Percentiles rank a stretch among this genome's conserved stretches.
phyloP scores from a whole-genome alignment of 2,113 vertebrate species.

The Ictalurus furcatus region DNA sequence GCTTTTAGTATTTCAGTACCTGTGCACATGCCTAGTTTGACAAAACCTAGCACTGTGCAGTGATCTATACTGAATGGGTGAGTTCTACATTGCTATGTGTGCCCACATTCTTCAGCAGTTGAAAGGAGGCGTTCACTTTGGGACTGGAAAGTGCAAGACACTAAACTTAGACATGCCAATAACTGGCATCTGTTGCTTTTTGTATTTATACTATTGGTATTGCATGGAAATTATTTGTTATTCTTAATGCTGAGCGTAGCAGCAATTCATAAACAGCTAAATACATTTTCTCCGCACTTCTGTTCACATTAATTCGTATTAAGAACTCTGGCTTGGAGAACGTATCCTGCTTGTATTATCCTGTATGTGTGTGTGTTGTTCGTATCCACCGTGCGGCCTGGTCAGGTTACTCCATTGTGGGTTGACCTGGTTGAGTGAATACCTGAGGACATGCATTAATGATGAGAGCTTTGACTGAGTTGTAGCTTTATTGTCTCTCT shows the following conservation, averaged over 20 bases:
- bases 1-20: neutral
- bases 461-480: conserved; percentile 32
- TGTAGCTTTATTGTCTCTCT: conserved; percentile 15
- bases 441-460: conserved; percentile 41
- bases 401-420: conserved; percentile 34
- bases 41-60: neutral
- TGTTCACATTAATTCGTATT: neutral
- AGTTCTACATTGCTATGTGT: neutral
- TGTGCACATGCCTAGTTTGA: neutral
- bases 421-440: conserved; percentile 34
- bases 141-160: neutral
- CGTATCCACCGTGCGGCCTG: neutral
- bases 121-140: neutral
- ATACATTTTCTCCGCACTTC: neutral
- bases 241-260: neutral
- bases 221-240: neutral
- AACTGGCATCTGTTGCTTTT: conserved; percentile 6
- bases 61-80: neutral
- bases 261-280: neutral
- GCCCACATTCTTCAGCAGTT: neutral
- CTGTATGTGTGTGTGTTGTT: neutral
- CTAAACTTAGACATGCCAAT: neutral
- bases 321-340: neutral
- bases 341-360: neutral
- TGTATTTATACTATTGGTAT: neutral